phyloP scores from a whole-genome alignment of 2,888 invertebrate species.

The Hydraecia micacea region DNA sequence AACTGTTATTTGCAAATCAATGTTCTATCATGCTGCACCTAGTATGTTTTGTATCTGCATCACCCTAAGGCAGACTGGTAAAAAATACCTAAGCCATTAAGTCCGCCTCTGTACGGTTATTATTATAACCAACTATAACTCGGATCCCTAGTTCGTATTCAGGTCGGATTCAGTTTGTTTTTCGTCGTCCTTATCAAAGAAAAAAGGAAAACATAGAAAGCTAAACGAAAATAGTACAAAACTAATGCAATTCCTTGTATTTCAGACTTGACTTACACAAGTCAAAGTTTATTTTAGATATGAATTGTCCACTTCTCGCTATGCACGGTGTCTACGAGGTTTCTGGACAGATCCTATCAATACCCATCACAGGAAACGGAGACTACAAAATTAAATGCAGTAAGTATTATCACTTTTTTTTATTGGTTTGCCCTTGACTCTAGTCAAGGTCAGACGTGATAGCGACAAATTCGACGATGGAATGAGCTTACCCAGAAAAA shows the following conservation, averaged over 20 bases:
- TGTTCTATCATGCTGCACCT: too few species aligned
- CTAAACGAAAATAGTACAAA: background rate
- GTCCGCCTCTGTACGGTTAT: too few species aligned
- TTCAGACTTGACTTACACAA: slow-evolving; percentile 42
- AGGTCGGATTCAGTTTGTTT: background rate
- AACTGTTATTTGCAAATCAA: background rate
- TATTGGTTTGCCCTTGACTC: too few species aligned
- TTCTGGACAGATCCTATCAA: slow-evolving; percentile 34
- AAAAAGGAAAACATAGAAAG: background rate
- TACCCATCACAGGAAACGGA: slow-evolving; percentile 57
- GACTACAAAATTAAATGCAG: slow-evolving; percentile 38
- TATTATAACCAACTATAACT: background rate
- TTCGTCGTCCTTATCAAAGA: background rate
- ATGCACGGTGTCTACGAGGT: slow-evolving; percentile 51
- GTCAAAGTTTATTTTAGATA: slow-evolving; percentile 23
- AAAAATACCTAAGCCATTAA: too few species aligned
- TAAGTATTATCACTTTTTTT: slow-evolving; percentile 33
- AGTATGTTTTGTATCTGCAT: background rate
- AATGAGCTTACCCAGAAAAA: too few species aligned
- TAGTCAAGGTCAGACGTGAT: too few species aligned
- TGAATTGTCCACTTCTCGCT: slow-evolving; percentile 40
- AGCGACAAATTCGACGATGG: too few species aligned
- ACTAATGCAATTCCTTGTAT: slow-evolving; percentile 8
- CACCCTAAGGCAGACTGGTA: too few species aligned
- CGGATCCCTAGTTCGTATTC: background rate